phyloP scores from a whole-genome alignment of 2,888 invertebrate genomes.

The Drosophila flavopinicola region DNA sequence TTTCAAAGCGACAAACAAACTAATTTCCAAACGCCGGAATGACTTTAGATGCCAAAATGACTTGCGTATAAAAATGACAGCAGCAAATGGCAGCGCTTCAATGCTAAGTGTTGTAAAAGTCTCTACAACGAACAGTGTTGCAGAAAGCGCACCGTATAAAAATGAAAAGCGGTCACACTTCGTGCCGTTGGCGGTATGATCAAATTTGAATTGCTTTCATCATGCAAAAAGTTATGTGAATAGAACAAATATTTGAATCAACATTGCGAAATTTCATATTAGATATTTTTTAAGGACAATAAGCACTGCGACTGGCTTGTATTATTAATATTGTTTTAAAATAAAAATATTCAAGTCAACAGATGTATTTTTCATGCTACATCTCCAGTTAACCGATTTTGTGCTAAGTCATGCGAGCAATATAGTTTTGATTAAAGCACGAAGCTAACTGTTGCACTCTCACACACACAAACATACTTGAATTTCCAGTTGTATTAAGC shows the following conservation, averaged over 20 bases:
- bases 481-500: not conserved
- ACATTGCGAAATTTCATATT: not conserved
- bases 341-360: not conserved
- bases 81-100: not conserved
- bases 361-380: not conserved
- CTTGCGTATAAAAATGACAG: conserved; percentile 67
- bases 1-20: conserved; percentile 41
- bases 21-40: conserved; percentile 57
- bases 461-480: too few species aligned
- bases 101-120: conserved; percentile 15
- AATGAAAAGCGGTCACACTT: conserved; percentile 18
- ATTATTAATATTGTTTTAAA: not conserved
- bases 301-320: too few species aligned
- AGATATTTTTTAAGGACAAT: too few species aligned
- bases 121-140: conserved; percentile 1
- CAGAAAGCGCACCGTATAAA: not conserved
- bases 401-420: not conserved
- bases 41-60: conserved; percentile 63
- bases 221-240: not conserved
- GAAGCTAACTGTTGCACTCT: not conserved
- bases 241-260: not conserved
- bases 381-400: conserved; percentile 2
- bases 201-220: conserved; percentile 10
- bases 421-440: conserved; percentile 2
- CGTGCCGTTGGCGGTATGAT: not conserved